A percentile compares a stretch with the other conserved stretches of the same genome.
phyloP scores from a whole-genome alignment of 2,113 vertebrate species.

The Calypte anna region DNA sequence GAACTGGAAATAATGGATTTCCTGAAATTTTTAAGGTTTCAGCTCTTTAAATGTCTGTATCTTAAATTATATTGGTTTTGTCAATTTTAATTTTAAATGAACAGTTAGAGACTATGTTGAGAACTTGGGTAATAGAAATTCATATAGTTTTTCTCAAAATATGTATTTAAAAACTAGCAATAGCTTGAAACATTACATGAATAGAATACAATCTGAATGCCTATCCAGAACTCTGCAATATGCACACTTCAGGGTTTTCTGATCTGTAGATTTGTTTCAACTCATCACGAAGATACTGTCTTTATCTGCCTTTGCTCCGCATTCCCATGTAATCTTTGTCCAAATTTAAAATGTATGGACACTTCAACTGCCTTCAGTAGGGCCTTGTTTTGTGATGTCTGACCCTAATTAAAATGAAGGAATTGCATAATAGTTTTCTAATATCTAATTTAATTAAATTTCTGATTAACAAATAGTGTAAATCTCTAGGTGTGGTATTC shows the following conservation, averaged over 20 bases:
- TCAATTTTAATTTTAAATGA: neutral
- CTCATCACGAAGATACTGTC: neutral
- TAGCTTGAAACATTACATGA: neutral
- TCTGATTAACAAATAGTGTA: neutral
- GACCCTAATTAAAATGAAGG: neutral
- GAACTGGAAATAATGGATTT: neutral
- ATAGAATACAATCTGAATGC: neutral
- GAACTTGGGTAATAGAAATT: neutral
- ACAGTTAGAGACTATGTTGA: neutral
- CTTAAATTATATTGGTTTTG: neutral
- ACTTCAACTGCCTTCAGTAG: neutral
- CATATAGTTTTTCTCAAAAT: neutral
- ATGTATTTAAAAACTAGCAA: neutral
- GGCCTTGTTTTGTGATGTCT: neutral
- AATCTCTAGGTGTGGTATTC: neutral
- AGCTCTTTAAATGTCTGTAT: neutral
- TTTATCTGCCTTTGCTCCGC: rapidly evolving
- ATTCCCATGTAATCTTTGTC: neutral
- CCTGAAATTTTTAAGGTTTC: neutral
- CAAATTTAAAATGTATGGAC: neutral
- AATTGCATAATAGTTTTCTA: neutral
- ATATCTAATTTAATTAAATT: neutral
- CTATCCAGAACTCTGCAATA: neutral
- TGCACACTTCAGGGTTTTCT: neutral
- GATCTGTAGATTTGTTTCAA: neutral